Base-by-base conservation (phyloP, 2,888 invertebrate species). In the Tipula vernalis region DNA sequence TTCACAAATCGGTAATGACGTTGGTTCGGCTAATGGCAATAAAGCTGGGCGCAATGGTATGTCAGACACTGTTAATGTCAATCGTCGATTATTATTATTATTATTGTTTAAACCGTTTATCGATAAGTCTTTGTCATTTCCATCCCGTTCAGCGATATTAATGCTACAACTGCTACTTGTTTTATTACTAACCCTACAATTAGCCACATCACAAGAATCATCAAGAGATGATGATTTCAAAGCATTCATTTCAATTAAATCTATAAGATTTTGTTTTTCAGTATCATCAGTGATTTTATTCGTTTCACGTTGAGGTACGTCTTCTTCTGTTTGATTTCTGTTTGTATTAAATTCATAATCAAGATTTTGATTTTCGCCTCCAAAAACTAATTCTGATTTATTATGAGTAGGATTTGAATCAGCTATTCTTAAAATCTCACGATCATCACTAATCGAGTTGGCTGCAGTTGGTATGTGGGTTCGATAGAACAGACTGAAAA, bases 31-130 rank as follows among this genome's bases (percentile, higher is more conserved):
- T 44, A 91, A 87, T 0, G 91, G 91, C 86, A 91, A 87, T 4
- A 91, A 87, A 0, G 91, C 91, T 10, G 91, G 90, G 0, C 91
- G 89, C 51, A 91, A 86, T 5, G 92, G 92, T 85, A 91, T 89
- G 89, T 91, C 92, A 3, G 91, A 90, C 4, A 91, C 91, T 0
- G 92, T 91, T 44, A 91, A 88, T 15, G 92, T 91, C 90, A 91
- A 90, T 87, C 92, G 89, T 10, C 91, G 18, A 8, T 71, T 71
- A 71, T 28, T 71, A 28, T 71, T 28, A 71, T 71, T 28, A 71
- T 28, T 18, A 28, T n/a, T n/a, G n/a, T 18, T 71, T 71, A 71
- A 71, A 71, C 28, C 71, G 28, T 71, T 71, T 71, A 13, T 71
- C 28, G 28, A 28, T 18, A 71, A 18, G 0, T 71, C 71, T 28